phyloP scores from a whole-genome alignment of 92 coral and sea anemone species.

The Hydrozoanthus gracilis region DNA sequence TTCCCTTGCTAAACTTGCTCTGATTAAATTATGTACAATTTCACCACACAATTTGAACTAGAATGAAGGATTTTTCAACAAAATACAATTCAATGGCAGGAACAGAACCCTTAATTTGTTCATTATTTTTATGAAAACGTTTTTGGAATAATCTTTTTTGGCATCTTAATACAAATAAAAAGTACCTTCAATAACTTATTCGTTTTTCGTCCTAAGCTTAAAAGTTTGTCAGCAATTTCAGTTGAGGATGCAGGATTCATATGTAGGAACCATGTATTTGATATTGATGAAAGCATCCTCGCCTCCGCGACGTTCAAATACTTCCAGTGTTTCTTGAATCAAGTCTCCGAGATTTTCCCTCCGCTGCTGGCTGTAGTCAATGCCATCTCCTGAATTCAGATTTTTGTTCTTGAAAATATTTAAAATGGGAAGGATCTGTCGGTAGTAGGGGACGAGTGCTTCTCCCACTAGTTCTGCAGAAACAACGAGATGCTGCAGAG shows the following conservation, averaged over 20 bases:
- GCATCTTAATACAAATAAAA: background rate
- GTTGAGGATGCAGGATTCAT: slow-evolving; percentile 95
- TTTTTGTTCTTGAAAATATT: slow-evolving; percentile 94
- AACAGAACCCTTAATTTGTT: background rate
- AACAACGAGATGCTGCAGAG: slow-evolving; percentile 87
- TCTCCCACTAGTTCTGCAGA: slow-evolving; percentile 94
- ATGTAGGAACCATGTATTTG: slow-evolving; percentile 99
- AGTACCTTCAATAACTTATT: slow-evolving; percentile 23
- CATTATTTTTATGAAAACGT: background rate
- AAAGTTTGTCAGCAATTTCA: slow-evolving; percentile 40
- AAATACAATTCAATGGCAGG: background rate
- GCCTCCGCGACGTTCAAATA: slow-evolving; percentile 91
- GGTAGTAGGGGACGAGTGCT: slow-evolving; percentile 97
- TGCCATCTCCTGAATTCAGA: slow-evolving; percentile 97
- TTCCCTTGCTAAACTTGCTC: no score
- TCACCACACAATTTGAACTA: background rate
- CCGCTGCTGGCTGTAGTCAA: slow-evolving; percentile 99
- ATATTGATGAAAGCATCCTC: slow-evolving; percentile 98
- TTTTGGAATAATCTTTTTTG: background rate
- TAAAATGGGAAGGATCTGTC: slow-evolving; percentile 95
- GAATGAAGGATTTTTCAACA: background rate
- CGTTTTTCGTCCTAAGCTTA: background rate
- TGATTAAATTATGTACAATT: background rate
- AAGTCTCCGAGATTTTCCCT: slow-evolving; percentile 97
- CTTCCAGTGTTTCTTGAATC: slow-evolving; percentile 96